A percentile compares a stretch with the other conserved stretches of the same genome.
These are phyloP conservation scores for Esperia sulphurella DNA, from an alignment of 2,888 invertebrate species.

Conservation along the genomic window DNA sequence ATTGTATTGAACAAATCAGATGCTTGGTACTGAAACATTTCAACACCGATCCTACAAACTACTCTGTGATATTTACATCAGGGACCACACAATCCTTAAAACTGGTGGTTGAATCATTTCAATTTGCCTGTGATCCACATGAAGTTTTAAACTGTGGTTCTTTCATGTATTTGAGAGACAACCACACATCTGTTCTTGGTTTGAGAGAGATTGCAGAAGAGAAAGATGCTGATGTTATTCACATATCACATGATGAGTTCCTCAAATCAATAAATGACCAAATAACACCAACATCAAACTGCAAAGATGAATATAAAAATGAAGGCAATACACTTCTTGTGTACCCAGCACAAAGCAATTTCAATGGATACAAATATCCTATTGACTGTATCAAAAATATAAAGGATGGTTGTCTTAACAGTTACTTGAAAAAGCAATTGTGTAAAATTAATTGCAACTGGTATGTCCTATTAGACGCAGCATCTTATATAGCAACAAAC, in stretches of 20 bases:
- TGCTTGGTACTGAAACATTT: constrained; percentile 92
- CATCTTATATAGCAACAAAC: constrained; percentile 88
- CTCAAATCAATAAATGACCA: constrained; percentile 45
- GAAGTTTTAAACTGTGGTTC: constrained; percentile 67
- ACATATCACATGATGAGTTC: constrained; percentile 80
- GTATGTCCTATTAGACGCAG: constrained; percentile 92
- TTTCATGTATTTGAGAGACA: constrained; percentile 91
- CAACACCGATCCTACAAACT: constrained; percentile 87
- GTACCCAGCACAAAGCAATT: constrained; percentile 96
- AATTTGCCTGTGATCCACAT: constrained; percentile 63
- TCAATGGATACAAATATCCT: constrained; percentile 94
- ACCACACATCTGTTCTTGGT: constrained; percentile 97
- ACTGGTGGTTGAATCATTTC: constrained; percentile 89
- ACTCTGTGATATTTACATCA: constrained; percentile 94
- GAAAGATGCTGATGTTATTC: constrained; percentile 75
- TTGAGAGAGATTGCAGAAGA: constrained; percentile 87
- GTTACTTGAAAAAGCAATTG: constrained; percentile 48
- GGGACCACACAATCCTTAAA: constrained; percentile 95
- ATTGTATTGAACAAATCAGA: constrained; percentile 91
- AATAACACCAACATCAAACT: background rate
- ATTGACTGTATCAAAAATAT: constrained; percentile 83
- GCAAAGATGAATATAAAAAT: constrained; percentile 31
- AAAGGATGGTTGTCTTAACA: constrained; percentile 79
- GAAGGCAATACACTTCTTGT: constrained; percentile 82
- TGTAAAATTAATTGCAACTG: constrained; percentile 73